Conservation (phyloP, 2,113 vertebrate genomes). For the Polypterus senegalus region DNA sequence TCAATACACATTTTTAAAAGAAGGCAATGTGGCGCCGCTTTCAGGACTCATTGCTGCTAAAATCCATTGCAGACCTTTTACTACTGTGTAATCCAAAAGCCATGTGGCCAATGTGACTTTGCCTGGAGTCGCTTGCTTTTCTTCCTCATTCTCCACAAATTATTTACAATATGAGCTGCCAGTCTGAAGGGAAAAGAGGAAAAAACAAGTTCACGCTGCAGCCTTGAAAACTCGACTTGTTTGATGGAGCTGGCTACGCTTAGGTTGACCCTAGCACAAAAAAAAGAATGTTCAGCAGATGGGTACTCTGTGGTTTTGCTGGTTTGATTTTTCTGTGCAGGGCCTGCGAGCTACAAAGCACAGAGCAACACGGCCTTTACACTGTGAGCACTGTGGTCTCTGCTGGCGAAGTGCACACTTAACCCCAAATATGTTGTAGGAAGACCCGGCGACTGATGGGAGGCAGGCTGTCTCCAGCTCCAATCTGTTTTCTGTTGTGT, state of each 20-base stretch:
- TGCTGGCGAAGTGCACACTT: constrained; percentile 10
- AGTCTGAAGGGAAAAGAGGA: background rate
- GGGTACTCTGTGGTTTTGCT: background rate
- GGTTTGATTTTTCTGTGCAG: constrained; percentile 15
- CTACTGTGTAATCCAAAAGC: too few species aligned
- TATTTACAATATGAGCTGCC: too few species aligned
- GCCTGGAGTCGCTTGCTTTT: too few species aligned
- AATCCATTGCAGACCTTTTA: too few species aligned
- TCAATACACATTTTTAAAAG: too few species aligned
- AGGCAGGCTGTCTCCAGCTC: constrained; percentile 21
- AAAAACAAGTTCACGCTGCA: background rate
- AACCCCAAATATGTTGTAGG: constrained; percentile 24
- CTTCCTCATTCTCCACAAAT: too few species aligned
- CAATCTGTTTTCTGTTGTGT: constrained; percentile 9
- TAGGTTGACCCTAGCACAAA: background rate
- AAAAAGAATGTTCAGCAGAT: too few species aligned
- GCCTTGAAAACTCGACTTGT: background rate
- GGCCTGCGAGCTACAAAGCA: constrained; percentile 19
- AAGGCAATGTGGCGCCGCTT: too few species aligned
- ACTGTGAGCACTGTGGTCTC: constrained; percentile 19
- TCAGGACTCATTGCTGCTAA: too few species aligned
- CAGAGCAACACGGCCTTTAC: background rate
- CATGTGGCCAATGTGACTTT: too few species aligned
- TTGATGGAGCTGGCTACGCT: background rate
- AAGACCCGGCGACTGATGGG: constrained; percentile 16